Evolutionary conservation across 2,797 vertebrate species (phyloP).

Genomic region (Morus bassanus): DNA sequence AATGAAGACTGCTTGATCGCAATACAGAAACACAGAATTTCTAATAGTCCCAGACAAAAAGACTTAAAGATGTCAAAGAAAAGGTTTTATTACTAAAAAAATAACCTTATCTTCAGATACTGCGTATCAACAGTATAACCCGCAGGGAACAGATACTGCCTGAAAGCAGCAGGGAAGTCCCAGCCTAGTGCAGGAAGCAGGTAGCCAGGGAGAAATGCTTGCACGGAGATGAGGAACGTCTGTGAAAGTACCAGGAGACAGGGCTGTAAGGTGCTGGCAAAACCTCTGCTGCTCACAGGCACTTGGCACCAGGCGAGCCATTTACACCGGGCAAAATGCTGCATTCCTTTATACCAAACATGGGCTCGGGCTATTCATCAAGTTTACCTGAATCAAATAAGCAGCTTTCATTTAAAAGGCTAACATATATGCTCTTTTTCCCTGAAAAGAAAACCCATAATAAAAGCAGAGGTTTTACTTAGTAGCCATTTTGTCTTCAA

Average conservation of each 20-base stretch:
- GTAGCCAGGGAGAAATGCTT: background rate
- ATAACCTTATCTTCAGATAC: background rate
- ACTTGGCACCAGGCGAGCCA: background rate
- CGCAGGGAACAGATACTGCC: background rate
- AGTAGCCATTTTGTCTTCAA: conserved; percentile 74
- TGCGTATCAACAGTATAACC: background rate
- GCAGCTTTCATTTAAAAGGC: background rate
- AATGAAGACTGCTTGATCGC: background rate
- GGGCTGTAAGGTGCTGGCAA: background rate
- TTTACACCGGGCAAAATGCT: background rate
- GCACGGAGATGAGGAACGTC: background rate
- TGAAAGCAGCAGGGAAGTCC: conserved; percentile 20
- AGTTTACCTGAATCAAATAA: background rate
- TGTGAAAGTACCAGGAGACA: background rate
- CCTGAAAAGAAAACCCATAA: conserved; percentile 16
- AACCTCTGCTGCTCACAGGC: background rate
- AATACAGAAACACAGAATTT: background rate
- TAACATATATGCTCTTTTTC: background rate
- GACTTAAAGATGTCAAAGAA: background rate
- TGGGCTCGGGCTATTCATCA: background rate
- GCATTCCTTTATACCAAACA: conserved; percentile 3
- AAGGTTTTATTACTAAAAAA: background rate
- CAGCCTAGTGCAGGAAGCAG: background rate
- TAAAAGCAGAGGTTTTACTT: conserved; percentile 58
- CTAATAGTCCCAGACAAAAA: background rate